Base-by-base conservation (phyloP, 1,140 invertebrate genomes). In the Drosophila sucinea region DNA sequence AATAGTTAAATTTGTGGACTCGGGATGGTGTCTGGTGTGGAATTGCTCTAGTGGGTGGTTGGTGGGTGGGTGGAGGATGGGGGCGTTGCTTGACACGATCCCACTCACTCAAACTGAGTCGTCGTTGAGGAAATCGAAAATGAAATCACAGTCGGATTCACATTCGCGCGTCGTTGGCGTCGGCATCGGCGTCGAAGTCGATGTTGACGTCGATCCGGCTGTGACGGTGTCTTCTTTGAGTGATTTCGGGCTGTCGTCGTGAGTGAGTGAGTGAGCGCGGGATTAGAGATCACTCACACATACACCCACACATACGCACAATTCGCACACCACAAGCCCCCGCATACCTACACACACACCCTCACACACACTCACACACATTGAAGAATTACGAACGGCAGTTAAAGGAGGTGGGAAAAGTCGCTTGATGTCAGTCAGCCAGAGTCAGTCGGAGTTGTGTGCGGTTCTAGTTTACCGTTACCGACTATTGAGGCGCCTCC, bases 381-480 rank as follows among this genome's bases (percentile, higher is more conserved):
- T 10, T 17, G 10, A 41, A 27, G 38, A 25, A 62, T 51, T 10
- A 51, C 64, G 62, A 44, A 58, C 51, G 60, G 47, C 47, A 62
- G 74, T 77, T 66, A 66, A 77, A 77, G 75, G 75, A 77, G 75
- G 61, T 77, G 64, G 64, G 38, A 69, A 66, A 73, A 78, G 67
- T 78, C 38, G 35, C 33, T 61, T 69, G 44, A 40, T 62, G 47
- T 27, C 44, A 70, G 77, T 68, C 66, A 32, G 54, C 27, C 11
- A 30, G 57, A 27, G 44, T 44, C 29, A 44, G 55, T 30, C 27
- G 38, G 54, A 57, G 61, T 32, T 44, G 57, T 47, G 69, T 10
- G 51, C 60, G 41, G 38, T 47, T 32, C 38, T 51, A 51, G 44
- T 51, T 75, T 70, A 51, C 44, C 44, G 44, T 58, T 32, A 38